phyloP scores from a whole-genome alignment of 2,797 vertebrate species.

The Peromyscus aztecus region DNA sequence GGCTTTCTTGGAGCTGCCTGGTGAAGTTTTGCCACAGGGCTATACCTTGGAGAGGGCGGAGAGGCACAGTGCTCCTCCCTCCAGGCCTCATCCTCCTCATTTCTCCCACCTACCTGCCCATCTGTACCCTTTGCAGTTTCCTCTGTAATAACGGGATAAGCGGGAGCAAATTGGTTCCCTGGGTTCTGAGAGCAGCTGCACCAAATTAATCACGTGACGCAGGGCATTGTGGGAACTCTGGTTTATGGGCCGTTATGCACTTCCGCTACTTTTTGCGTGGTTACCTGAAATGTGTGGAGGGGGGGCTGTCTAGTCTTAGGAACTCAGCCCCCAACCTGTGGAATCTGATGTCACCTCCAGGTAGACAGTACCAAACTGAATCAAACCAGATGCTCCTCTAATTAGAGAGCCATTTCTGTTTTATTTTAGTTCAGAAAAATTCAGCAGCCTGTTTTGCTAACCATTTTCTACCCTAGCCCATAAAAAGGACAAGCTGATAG shows the following conservation, averaged over 20 bases:
- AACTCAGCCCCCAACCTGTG: background rate
- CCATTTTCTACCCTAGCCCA: background rate
- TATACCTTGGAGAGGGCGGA: accelerated
- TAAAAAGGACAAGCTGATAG: background rate
- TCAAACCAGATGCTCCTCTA: background rate
- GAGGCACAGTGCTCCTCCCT: background rate
- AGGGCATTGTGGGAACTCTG: no score
- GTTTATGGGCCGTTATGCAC: background rate
- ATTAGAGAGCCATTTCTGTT: background rate
- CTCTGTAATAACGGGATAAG: background rate
- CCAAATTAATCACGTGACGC: background rate
- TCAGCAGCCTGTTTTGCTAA: background rate
- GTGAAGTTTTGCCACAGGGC: background rate
- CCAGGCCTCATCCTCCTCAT: background rate
- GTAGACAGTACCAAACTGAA: background rate
- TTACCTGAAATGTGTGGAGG: background rate
- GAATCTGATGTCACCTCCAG: background rate
- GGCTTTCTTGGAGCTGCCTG: background rate
- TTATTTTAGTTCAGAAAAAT: background rate
- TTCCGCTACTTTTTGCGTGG: background rate
- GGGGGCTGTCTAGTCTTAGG: background rate
- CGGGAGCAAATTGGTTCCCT: background rate
- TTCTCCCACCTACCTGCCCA: background rate
- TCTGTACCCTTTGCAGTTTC: no score
- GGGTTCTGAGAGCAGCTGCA: background rate